A percentile compares a stretch with the other conserved stretches of the same genome.
phyloP scores from a whole-genome alignment of 2,888 invertebrate genomes.

The Leistus spinibarbis region DNA sequence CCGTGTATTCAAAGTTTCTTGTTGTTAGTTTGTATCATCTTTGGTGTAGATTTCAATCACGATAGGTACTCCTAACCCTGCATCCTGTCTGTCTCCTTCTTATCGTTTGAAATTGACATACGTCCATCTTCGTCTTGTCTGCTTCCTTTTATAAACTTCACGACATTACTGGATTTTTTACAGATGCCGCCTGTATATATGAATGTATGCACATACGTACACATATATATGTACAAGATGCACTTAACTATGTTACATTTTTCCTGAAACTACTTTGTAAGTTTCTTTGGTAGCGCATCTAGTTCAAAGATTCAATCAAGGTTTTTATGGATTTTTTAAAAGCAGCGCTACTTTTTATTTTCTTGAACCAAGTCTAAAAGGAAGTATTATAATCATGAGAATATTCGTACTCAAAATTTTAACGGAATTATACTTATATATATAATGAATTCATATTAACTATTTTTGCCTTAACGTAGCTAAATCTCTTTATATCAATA shows the following conservation, averaged over 20 bases:
- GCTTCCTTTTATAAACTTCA: neutral
- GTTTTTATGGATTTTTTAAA: neutral
- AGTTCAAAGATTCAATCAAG: neutral
- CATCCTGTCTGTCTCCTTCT: conserved; percentile 20
- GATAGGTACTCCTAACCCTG: conserved; percentile 32
- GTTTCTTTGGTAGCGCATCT: neutral
- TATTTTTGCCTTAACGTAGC: no score
- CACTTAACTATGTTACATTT: conserved; percentile 20
- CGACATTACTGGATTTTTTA: neutral
- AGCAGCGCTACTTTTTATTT: neutral
- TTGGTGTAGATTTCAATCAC: conserved; percentile 9
- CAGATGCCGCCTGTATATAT: no score
- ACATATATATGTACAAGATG: neutral
- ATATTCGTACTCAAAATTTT: no score
- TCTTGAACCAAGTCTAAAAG: no score
- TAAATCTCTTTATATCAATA: no score
- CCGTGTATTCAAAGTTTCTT: conserved; percentile 24
- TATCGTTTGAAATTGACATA: conserved; percentile 17
- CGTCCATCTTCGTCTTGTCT: conserved; percentile 15
- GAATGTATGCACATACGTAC: no score
- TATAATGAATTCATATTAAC: no score
- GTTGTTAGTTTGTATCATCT: conserved; percentile 24
- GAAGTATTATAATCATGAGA: no score
- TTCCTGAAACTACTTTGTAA: neutral
- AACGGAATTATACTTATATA: no score